Evolutionary conservation across 2,888 invertebrate species (phyloP), one percentile per base, ranked within the genome.

Genomic region (Pristionchus maxplancki): DNA sequence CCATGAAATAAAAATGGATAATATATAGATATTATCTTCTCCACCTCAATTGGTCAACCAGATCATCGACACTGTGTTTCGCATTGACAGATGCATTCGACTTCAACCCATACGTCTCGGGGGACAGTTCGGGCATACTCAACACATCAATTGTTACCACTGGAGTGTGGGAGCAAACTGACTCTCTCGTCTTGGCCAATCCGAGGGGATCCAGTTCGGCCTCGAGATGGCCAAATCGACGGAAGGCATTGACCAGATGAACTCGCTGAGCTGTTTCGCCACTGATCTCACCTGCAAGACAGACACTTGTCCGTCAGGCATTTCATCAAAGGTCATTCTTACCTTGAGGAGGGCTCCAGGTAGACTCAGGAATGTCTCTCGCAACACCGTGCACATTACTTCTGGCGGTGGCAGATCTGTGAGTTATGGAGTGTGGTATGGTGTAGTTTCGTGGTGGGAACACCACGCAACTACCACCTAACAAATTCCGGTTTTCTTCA

Each of bases 171-270:
- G 8, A 4, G 15, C 62, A 17, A 62, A 9, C 28, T 15, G 15
- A 92, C 92, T 90, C 89, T 44, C 88, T 89, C 24, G 89, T 86
- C 81, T 91, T 89, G 74, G 88, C 50, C 48, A 94, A 84, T 17
- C 91, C 91, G 20, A 94, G 90, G 11, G 94, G 94, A 89, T 94
- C 94, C 53, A 94, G 89, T 28, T 94, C 90, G 1, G 94, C 94
- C 37, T 90, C 89, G 34, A 93, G 90, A 89, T 93, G 93, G 28
- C 94, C 94, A 85, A 93, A 94, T 89, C 93, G 87, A 5, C 94
- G 90, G 89, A 91, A 94, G 2, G 94, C 94, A 84, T 94, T 93
- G 87, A 93, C 92, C n/a, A 94, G 89, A 90, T 93, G 93, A 20
- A 92, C 89, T 20, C 90, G 89, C 83, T 92, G 93, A n/a, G 91